Evolutionary conservation across 2,888 invertebrate species (phyloP), one percentile per base, ranked within the genome.

Genomic region (Thereva nobilitata): DNA sequence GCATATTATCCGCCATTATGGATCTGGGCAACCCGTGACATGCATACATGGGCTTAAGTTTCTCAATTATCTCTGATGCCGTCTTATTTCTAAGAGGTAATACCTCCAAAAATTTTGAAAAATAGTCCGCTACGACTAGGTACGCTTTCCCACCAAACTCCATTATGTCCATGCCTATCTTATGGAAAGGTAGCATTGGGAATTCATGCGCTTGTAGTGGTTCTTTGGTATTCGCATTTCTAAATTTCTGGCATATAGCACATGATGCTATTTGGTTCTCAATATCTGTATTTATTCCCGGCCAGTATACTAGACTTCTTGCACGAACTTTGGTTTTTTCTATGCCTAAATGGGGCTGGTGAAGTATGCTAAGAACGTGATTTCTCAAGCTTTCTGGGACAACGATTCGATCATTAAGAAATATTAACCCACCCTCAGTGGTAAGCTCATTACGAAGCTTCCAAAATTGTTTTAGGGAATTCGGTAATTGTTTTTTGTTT

Each of bases 191-290:
- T n/a, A n/a, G n/a, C n/a, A n/a, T n/a, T n/a, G n/a, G n/a, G n/a
- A n/a, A n/a, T n/a, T n/a, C 52, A 67, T 76, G 73, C 52, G 64
- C 59, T 4, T 72, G 56, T 67, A 77, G 47, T 12, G 72, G 59
- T 35, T 68, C 64, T 23, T 52, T 54, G 5, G 1, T 35, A 10
- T 66, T 68, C 9, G 67, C 42, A 35, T 47, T 38, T 37, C 54
- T 73, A 72, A 61, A 72, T 70, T 54, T 67, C 65, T 72, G 68
- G 68, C 71, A 73, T 41, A 56, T 66, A 59, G 61, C 56, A 67
- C 72, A 73, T 9, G 65, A 64, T 34, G 7, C 23, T n/a, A 70
- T 50, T 34, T 57, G 9, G 35, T 64, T 23, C 50, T 71, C 70
- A 44, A 71, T 70, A 34, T 69, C 64, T 5, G 38, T 53, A 54